Evolutionary conservation across 2,113 vertebrate genomes (phyloP).

Genomic region (Hippoglossus stenolepis): DNA sequence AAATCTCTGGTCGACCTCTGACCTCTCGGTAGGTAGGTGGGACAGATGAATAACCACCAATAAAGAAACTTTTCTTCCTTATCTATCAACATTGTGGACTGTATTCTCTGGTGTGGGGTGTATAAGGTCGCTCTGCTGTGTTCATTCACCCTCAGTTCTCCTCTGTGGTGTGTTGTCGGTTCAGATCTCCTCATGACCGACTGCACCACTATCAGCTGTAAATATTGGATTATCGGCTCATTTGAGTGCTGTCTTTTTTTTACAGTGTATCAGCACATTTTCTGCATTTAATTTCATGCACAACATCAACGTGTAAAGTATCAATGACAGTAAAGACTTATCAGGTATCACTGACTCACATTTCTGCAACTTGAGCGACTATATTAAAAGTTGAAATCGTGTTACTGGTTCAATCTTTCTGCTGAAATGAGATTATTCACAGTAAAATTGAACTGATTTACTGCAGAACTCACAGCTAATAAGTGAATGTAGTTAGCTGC

Average conservation of each 20-base stretch:
- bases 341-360: background rate
- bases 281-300: background rate
- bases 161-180: constrained; percentile 48
- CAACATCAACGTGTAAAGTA: background rate
- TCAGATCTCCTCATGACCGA: constrained; percentile 51
- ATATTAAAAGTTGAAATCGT: background rate
- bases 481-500: background rate
- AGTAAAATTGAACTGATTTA: constrained; percentile 19
- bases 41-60: too few species aligned
- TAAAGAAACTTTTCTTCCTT: background rate
- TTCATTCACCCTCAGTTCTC: background rate
- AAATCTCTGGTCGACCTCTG: constrained; percentile 8
- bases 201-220: constrained; percentile 45
- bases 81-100: background rate
- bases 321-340: background rate
- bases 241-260: constrained; percentile 10
- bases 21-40: background rate
- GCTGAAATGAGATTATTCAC: background rate
- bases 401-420: background rate
- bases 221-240: constrained; percentile 36
- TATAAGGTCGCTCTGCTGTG: too few species aligned
- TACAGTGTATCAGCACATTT: background rate
- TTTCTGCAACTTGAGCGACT: background rate
- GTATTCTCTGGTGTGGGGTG: too few species aligned
- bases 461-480: background rate